Percentiles rank a stretch among this genome's conserved stretches.
phyloP scores from a whole-genome alignment of 2,888 invertebrate genomes.

The Nasonovia ribisnigri region DNA sequence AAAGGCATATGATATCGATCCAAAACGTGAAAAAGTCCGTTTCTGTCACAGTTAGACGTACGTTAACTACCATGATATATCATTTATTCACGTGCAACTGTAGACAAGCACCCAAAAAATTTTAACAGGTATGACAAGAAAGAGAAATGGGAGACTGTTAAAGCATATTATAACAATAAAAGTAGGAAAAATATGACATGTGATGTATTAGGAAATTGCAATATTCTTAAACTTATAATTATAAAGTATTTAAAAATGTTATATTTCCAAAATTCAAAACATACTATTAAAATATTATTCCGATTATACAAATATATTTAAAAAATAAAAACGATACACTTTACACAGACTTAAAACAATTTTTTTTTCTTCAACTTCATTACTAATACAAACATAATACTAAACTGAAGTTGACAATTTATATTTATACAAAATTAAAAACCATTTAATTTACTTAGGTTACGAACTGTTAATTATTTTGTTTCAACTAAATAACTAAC shows the following conservation, averaged over 20 bases:
- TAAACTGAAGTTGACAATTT: too few species aligned
- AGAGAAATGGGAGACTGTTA: neutral
- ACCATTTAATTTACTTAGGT: neutral
- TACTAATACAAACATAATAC: too few species aligned
- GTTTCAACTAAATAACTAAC: neutral
- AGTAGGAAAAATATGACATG: too few species aligned
- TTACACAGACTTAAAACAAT: too few species aligned
- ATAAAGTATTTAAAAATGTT: too few species aligned
- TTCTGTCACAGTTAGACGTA: neutral
- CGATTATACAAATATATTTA: too few species aligned
- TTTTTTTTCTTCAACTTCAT: too few species aligned
- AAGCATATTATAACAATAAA: too few species aligned
- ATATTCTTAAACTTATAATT: too few species aligned
- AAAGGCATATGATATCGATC: neutral
- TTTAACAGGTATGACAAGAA: neutral
- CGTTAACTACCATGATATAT: neutral
- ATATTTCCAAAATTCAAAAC: too few species aligned
- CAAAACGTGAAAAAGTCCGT: neutral
- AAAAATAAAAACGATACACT: too few species aligned
- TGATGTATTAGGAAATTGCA: neutral
- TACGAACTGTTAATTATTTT: neutral
- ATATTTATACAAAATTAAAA: neutral
- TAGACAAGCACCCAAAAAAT: constrained; percentile 7
- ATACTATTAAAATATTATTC: too few species aligned
- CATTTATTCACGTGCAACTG: neutral